phyloP scores from a whole-genome alignment of 2,797 vertebrate genomes.

The Phrynocephalus guinanensis region DNA sequence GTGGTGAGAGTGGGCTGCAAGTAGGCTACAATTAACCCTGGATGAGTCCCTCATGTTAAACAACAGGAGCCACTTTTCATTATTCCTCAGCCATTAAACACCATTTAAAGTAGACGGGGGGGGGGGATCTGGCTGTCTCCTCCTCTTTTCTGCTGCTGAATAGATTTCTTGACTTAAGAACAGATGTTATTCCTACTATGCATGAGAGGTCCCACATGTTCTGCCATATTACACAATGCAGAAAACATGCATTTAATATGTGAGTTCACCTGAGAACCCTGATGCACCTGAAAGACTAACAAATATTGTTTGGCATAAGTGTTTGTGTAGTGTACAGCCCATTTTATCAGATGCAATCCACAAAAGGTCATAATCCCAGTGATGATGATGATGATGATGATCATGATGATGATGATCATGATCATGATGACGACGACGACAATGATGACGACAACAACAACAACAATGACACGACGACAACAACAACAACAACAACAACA shows the following conservation, averaged over 20 bases:
- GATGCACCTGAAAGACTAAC: not conserved
- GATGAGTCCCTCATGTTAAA: not conserved
- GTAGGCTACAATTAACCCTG: not conserved
- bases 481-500: too few species aligned
- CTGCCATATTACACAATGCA: not conserved
- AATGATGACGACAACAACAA: too few species aligned
- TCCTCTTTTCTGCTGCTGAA: not conserved
- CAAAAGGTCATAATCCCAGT: not conserved
- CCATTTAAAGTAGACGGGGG: not conserved
- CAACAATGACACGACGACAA: too few species aligned
- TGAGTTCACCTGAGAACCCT: not conserved
- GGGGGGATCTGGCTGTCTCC: not conserved
- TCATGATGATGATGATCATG: too few species aligned
- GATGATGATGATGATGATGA: too few species aligned
- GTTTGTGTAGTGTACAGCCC: too few species aligned
- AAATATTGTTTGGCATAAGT: not conserved
- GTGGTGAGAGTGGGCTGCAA: not conserved
- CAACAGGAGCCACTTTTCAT: not conserved
- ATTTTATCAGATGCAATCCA: not conserved
- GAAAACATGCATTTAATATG: not conserved
- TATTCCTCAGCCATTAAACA: not conserved
- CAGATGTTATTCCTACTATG: not conserved
- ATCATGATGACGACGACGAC: too few species aligned
- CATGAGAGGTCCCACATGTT: not conserved
- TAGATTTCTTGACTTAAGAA: not conserved